Percentiles rank a stretch among this genome's conserved stretches.
These are phyloP conservation scores for Ectemnius continuus DNA, from an alignment of 2,888 invertebrate genomes.

Conservation along the genomic window DNA sequence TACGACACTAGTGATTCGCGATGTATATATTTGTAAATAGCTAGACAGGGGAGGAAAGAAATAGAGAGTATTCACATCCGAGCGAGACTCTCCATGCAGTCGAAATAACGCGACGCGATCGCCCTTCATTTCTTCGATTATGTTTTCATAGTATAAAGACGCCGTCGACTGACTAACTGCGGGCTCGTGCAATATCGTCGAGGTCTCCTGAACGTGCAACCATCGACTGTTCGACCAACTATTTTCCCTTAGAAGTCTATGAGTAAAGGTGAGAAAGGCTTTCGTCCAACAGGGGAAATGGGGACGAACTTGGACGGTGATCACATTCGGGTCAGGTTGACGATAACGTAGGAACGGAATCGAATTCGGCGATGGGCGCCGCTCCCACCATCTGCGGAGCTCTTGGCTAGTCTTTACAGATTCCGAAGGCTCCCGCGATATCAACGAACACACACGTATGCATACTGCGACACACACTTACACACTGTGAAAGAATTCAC, in stretches of 20 bases:
- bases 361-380: conserved; percentile 26
- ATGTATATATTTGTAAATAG: conserved; percentile 74
- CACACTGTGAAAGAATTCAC: conserved; percentile 41
- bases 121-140: conserved; percentile 69
- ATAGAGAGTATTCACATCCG: conserved; percentile 60
- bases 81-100: conserved; percentile 60
- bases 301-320: conserved; percentile 4
- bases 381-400: background rate
- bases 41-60: conserved; percentile 43
- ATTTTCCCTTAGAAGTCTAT: background rate
- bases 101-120: conserved; percentile 49
- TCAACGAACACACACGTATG: conserved; percentile 38
- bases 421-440: conserved; percentile 28
- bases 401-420: conserved; percentile 14
- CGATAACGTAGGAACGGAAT: conserved; percentile 44
- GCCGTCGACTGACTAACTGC: conserved; percentile 52
- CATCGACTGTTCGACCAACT: background rate
- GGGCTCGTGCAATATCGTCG: conserved; percentile 71
- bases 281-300: conserved; percentile 5
- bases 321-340: conserved; percentile 40
- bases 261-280: background rate
- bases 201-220: conserved; percentile 16
- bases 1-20: conserved; percentile 36
- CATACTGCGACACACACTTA: conserved; percentile 25
- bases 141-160: conserved; percentile 69